These are phyloP conservation scores for Anguilla rostrata DNA, from an alignment of 2,113 vertebrate species.

Conservation along the genomic window DNA sequence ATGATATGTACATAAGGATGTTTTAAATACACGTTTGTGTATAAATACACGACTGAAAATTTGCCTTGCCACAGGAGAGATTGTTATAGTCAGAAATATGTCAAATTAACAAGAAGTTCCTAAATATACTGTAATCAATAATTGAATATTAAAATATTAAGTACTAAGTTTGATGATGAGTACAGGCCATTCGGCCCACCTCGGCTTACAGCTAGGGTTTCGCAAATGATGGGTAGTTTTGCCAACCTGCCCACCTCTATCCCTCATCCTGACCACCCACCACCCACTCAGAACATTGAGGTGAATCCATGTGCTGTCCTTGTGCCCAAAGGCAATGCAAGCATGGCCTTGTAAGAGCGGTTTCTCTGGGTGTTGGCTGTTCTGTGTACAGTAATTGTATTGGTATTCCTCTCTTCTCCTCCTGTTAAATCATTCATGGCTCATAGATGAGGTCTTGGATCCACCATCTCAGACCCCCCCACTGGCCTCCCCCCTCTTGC, in stretches of 20 bases:
- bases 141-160: too few relatives aligned
- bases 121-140: too few relatives aligned
- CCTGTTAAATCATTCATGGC: slow-evolving; percentile 73
- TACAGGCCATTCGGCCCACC: background rate
- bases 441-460: slow-evolving; percentile 65
- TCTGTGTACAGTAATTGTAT: slow-evolving; percentile 52
- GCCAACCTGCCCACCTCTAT: background rate
- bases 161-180: too few relatives aligned
- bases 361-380: slow-evolving; percentile 34
- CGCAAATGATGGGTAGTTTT: background rate
- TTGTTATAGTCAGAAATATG: background rate
- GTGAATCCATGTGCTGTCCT: background rate
- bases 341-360: slow-evolving; percentile 30
- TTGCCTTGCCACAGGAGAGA: background rate
- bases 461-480: slow-evolving; percentile 42
- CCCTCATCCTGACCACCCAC: background rate
- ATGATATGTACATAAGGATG: background rate
- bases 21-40: background rate
- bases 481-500: slow-evolving; percentile 45
- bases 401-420: slow-evolving; percentile 69
- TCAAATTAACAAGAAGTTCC: background rate
- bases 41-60: background rate
- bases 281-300: background rate
- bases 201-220: background rate
- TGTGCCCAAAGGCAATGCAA: slow-evolving; percentile 24